Base-by-base conservation (phyloP, 1,140 invertebrate species). In the Leptoteleia sp. region DNA sequence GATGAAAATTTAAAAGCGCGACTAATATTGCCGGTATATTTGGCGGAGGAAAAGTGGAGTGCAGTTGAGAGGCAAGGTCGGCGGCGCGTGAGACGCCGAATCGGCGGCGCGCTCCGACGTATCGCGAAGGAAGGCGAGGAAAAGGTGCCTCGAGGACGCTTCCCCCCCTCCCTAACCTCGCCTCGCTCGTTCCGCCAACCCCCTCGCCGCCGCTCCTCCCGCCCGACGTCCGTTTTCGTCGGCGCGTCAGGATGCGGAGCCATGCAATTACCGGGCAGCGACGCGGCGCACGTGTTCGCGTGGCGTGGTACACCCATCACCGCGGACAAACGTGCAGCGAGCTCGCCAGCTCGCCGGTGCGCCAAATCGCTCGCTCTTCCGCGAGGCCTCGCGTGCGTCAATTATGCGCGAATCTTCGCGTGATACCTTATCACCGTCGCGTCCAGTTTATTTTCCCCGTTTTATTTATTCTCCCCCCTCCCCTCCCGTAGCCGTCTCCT, bases 231-330 rank as follows among this genome's bases (percentile, higher is more conserved):
- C 38, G 37, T 52, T 67, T 75, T 67, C 54, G 50, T 55, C 38
- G 33, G 37, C 62, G 55, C 54, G 62, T 62, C 55, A 68, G 55
- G 59, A 65, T 38, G 59, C 64, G 59, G 22, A 6, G 75, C 47
- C 62, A 47, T 77, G 62, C 64, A 81, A 75, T 81, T 81, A 80
- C 59, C 48, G 78, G 35, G 59, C 55, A 45, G 29, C 64, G 68
- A 55, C 47, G 42, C 40, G 37, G 43, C 67, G 59, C 71, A 65
- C 67, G 65, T 76, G 62, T 73, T 72, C 61, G 55, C 67, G 50
- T 55, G 29, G 55, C 54, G 54, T 16, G 37, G 35, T 37, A 73
- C 57, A 54, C 16, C 33, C 59, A 62, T 73, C 59, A 48, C 54
- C 4, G n/a, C 27, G n/a, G 37, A 35, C 12, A 12, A 33, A 50